Evolutionary conservation across 2,113 vertebrate species (phyloP).

Genomic region (Microcebus ravelobensis): DNA sequence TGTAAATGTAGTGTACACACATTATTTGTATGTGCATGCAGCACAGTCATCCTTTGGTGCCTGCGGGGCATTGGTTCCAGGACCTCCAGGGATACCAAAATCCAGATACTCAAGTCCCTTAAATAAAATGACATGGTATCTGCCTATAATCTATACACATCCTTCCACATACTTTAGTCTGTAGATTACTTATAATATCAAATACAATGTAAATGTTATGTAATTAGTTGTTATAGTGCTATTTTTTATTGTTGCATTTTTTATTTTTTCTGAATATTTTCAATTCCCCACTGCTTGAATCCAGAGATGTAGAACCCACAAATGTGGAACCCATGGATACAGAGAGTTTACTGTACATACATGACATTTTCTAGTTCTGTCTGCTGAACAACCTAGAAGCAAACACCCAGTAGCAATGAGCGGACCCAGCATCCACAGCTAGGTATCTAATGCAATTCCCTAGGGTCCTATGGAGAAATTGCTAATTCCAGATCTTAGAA

Average conservation of each 20-base stretch:
- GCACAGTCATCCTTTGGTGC: no score
- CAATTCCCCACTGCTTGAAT: background rate
- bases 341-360: background rate
- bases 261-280: background rate
- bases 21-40: no score
- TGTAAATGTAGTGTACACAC: background rate
- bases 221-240: background rate
- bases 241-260: background rate
- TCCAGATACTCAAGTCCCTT: background rate
- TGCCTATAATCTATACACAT: background rate
- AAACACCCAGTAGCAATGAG: background rate
- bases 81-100: background rate
- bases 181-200: background rate
- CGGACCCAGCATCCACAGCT: background rate
- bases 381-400: background rate
- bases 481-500: background rate
- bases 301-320: background rate
- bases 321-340: background rate
- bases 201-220: background rate
- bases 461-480: background rate
- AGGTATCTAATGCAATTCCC: background rate
- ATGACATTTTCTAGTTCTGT: background rate
- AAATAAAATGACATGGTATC: background rate
- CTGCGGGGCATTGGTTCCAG: background rate
- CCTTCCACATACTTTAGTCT: background rate